A percentile compares a stretch with the other conserved stretches of the same genome.
Conservation (phyloP, 2,113 vertebrate genomes). For the Coracopsis vasa region DNA sequence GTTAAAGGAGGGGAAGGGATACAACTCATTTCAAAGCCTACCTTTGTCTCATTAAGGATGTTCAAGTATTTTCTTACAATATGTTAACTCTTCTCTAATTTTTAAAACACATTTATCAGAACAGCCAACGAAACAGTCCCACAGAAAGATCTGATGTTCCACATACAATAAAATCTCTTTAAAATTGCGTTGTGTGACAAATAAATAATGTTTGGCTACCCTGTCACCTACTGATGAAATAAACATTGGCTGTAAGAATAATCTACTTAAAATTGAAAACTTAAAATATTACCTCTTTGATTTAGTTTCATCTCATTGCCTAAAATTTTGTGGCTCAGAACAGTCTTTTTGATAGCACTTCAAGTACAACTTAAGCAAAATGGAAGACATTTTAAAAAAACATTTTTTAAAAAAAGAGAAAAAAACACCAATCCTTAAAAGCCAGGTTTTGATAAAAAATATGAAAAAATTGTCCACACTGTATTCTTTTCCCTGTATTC, state of each 20-base stretch:
- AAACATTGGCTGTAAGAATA: background rate
- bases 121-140: background rate
- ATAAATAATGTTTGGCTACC: background rate
- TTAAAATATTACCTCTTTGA: background rate
- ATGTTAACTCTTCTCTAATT: background rate
- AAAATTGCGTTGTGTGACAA: background rate
- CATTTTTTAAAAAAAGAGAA: accelerated
- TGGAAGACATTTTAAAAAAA: background rate
- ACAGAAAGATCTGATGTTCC: background rate
- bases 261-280: background rate
- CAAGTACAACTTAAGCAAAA: background rate
- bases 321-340: background rate
- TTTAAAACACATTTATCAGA: background rate
- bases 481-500: background rate
- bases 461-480: background rate
- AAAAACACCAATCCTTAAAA: background rate
- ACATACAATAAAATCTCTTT: background rate
- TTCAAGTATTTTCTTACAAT: background rate
- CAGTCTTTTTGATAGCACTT: background rate
- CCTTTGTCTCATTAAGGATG: background rate
- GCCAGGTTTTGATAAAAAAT: background rate
- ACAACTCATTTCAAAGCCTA: background rate
- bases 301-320: background rate
- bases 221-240: background rate
- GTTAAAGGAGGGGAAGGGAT: background rate